Base-by-base conservation (phyloP, 1,140 invertebrate species). In the Littorina saxatilis region DNA sequence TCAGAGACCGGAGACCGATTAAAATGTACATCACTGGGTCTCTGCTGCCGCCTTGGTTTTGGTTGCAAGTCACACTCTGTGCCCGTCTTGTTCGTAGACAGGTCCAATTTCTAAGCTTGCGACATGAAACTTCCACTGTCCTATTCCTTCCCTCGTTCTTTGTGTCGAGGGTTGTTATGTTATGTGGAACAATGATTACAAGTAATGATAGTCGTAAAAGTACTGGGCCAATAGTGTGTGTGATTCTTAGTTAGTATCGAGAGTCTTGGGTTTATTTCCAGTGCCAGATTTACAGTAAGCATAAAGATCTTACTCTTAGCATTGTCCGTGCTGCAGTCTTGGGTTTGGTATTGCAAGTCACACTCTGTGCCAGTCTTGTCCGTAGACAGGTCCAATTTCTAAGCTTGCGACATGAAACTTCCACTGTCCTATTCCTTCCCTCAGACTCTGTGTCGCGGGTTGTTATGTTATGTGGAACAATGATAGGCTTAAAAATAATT, bases 51-150 rank as follows among this genome's bases (percentile, higher is more conserved):
- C n/a, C n/a, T n/a, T n/a, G n/a, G n/a, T n/a, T n/a, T n/a, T n/a
- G n/a, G 17, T 40, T 47, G 70, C 80, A 82, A 82, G 80, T 43
- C 20, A 82, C 80, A 82, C 80, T 82, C 80, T 82, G 80, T 82
- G 80, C 74, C 58, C 35, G 73, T 27, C 74, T 47, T 17, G 15
- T 2, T 68, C 3, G 20, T 77, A 74, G 37, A 37, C 68, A 55
- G 70, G 73, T 82, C 50, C 80, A 82, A 77, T 82, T 82, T 82
- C 74, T 77, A 32, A 7, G 32, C 80, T 82, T 82, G 80, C 80
- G 35, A 82, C 52, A 82, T 39, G 5, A 58, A 52, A 47, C 32
- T 32, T 39, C 68, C 58, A 27, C 55, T 61, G 35, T 58, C 58
- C 52, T 78, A 78, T 78, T 78, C 78, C 78, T 80, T 80, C 78